A percentile compares a stretch with the other conserved stretches of the same genome.
phyloP scores from a whole-genome alignment of 2,797 vertebrate species.

The Gallinago solitaria region DNA sequence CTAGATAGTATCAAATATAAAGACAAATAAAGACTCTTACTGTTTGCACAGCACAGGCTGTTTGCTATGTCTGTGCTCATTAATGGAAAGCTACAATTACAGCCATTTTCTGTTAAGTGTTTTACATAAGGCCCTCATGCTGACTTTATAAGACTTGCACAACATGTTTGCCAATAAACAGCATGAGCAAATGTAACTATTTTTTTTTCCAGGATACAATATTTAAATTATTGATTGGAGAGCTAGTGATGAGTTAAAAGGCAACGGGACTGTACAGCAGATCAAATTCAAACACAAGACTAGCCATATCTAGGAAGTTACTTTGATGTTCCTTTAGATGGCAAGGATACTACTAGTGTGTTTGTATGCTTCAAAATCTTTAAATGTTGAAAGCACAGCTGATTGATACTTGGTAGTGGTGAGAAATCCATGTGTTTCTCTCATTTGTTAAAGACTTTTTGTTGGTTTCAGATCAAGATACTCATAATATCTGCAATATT shows the following conservation, averaged over 20 bases:
- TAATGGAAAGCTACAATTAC: not conserved
- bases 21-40: not conserved
- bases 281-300: not conserved
- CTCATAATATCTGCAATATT: not conserved
- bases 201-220: not conserved
- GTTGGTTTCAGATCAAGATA: not conserved
- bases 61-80: not conserved
- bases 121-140: not conserved
- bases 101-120: not conserved
- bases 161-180: not conserved
- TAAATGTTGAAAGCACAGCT: not conserved
- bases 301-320: not conserved
- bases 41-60: not conserved
- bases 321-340: not conserved
- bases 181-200: not conserved
- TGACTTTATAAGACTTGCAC: not conserved
- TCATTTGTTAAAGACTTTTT: not conserved
- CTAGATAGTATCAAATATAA: not conserved
- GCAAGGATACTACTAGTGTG: not conserved
- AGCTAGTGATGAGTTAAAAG: not conserved
- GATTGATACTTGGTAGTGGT: not conserved
- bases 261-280: not conserved
- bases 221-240: constrained; percentile 14
- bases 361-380: not conserved
- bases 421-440: not conserved